These are phyloP conservation scores for Nomada ferruginata DNA, from an alignment of 2,888 invertebrate species.

Conservation along the genomic window DNA sequence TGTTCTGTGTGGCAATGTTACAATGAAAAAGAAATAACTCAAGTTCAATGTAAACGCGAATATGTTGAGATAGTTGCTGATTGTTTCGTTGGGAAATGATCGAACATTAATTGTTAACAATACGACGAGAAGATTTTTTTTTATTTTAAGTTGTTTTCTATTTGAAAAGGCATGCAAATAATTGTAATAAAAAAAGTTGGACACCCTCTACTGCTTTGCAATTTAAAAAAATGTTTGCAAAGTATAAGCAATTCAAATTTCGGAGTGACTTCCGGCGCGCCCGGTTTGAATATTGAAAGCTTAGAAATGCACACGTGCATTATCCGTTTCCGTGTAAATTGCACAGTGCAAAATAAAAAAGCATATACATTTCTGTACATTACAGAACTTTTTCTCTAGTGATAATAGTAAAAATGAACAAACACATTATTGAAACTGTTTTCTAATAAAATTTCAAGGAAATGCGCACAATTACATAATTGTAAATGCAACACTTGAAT, in stretches of 20 bases:
- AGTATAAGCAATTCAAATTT: neutral
- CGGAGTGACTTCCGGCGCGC: neutral
- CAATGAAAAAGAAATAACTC: neutral
- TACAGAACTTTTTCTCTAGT: neutral
- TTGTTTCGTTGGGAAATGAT: no score
- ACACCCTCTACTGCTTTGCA: no score
- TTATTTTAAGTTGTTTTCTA: no score
- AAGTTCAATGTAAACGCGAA: neutral
- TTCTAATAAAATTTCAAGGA: no score
- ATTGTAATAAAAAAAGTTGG: no score
- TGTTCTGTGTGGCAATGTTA: conserved; percentile 84
- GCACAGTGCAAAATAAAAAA: neutral
- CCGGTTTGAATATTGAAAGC: neutral
- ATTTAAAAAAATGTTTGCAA: neutral
- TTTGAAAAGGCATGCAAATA: no score
- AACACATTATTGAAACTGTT: neutral
- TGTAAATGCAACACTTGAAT: neutral
- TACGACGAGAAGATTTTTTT: no score
- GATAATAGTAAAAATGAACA: neutral
- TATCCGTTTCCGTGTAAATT: neutral
- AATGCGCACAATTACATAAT: neutral
- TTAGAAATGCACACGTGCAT: neutral
- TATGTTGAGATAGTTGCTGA: neutral
- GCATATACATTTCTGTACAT: no score
- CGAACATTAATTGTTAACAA: no score